These are phyloP conservation scores for Manis pentadactyla DNA, from an alignment of 2,797 vertebrate genomes.

Conservation along the genomic window DNA sequence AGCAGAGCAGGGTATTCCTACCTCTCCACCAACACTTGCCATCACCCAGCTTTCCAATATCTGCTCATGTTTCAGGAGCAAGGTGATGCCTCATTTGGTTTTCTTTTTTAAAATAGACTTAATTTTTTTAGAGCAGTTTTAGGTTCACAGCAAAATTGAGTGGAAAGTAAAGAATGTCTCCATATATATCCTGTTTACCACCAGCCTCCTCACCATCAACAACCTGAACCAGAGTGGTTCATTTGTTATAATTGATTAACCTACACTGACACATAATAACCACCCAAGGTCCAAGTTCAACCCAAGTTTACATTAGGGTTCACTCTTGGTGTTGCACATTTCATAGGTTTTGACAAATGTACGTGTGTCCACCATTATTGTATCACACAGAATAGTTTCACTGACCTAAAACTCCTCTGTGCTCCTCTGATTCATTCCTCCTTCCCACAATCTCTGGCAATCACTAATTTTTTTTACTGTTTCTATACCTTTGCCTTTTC, in stretches of 20 bases:
- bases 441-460: background rate
- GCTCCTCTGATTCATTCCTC: background rate
- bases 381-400: background rate
- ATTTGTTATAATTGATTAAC: background rate
- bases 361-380: background rate
- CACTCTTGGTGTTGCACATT: background rate
- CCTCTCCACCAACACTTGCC: background rate
- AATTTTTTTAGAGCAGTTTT: background rate
- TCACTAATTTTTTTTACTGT: background rate
- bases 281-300: background rate
- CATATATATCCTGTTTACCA: background rate
- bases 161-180: background rate
- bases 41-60: background rate
- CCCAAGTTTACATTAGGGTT: background rate
- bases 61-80: background rate
- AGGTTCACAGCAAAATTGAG: background rate
- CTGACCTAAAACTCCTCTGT: background rate
- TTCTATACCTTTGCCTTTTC: background rate
- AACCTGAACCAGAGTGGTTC: background rate
- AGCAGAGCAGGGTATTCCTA: background rate
- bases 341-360: background rate
- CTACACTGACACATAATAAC: background rate
- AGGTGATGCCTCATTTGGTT: background rate
- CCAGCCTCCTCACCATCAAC: background rate
- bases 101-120: background rate